Evolutionary conservation across 2,797 vertebrate genomes (phyloP), one percentile per base, ranked within the genome.

Genomic region (Lacerta viridis): DNA sequence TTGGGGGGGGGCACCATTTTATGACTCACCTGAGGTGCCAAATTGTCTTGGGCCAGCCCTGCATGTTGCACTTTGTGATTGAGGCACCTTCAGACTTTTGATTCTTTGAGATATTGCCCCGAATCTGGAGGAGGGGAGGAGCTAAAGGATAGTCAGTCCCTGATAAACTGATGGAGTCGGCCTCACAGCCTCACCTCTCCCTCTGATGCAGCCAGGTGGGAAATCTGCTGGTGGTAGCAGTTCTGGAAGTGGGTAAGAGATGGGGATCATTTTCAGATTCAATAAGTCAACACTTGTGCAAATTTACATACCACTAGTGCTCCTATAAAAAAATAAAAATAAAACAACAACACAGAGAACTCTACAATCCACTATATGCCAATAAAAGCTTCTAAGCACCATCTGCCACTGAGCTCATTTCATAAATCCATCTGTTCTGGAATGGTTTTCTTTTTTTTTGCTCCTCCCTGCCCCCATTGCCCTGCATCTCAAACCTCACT

Each of bases 401-500:
- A 95, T 93, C 94, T 95, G 95, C 90, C 92, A 91, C 91, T 2
- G 29, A 87, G 86, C 76, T 88, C 91, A 72, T 86, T 77, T 88
- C 87, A 77, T 83, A 92, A 80, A 85, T 8, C 92, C 94, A 92
- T 90, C 93, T 94, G 93, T 89, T 92, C 64, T 5, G 72, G 7
- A 0, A 80, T 81, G 46, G 46, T 80, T 72, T 4, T 76, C 36
- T 33, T 33, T 33, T 9, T 33, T 69, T 74, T 84, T 4, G 85
- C 23, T 46, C 18, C 79, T 5, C 8, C n/a, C 36, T 27, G 4
- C 9, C 59, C 18, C 1, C 36, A n/a, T 3, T 27, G 29, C 23
- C 25, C 69, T 27, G 1, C 50, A 29, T 85, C 83, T 78, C 80
- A 85, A 88, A 68, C 71, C 7, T 82, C 83, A 8, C 78, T 33